phyloP scores from a whole-genome alignment of 2,797 vertebrate species.

The Loris lydekkerianus region DNA sequence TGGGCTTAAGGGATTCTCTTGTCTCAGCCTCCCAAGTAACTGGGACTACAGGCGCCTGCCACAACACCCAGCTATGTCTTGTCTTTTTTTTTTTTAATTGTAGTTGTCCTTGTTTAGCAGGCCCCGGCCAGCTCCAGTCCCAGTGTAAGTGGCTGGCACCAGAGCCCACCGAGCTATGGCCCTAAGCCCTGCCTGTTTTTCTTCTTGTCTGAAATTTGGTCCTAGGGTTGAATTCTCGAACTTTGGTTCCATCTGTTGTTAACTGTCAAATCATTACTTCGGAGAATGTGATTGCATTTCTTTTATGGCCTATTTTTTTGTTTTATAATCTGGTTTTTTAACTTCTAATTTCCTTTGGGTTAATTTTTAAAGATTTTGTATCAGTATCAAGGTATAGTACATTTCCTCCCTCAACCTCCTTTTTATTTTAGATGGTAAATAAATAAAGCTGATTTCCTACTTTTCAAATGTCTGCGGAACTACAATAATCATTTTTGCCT shows the following conservation, averaged over 20 bases:
- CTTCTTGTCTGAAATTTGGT: constrained; percentile 37
- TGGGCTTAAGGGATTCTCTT: too few species aligned
- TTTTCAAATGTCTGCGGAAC: constrained; percentile 39
- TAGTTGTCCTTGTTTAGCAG: too few species aligned
- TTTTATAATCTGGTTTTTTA: neutral
- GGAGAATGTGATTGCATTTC: constrained; percentile 23
- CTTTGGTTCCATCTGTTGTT: neutral
- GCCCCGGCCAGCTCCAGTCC: too few species aligned
- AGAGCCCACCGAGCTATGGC: too few species aligned
- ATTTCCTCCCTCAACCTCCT: neutral
- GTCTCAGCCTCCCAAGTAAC: too few species aligned
- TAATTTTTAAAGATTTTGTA: constrained; percentile 67
- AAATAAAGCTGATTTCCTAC: constrained; percentile 43
- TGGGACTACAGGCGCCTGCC: too few species aligned
- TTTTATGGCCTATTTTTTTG: neutral
- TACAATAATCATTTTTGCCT: constrained; percentile 8
- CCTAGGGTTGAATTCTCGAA: constrained; percentile 47
- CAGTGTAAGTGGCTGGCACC: too few species aligned
- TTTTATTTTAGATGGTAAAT: neutral
- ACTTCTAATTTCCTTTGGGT: constrained; percentile 33
- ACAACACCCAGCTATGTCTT: too few species aligned
- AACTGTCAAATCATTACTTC: constrained; percentile 55
- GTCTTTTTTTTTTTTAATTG: too few species aligned
- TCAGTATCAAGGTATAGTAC: constrained; percentile 17
- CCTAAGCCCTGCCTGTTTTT: neutral